Evolutionary conservation across 2,113 vertebrate genomes (phyloP).

Genomic region (Oenanthe oenanthe): DNA sequence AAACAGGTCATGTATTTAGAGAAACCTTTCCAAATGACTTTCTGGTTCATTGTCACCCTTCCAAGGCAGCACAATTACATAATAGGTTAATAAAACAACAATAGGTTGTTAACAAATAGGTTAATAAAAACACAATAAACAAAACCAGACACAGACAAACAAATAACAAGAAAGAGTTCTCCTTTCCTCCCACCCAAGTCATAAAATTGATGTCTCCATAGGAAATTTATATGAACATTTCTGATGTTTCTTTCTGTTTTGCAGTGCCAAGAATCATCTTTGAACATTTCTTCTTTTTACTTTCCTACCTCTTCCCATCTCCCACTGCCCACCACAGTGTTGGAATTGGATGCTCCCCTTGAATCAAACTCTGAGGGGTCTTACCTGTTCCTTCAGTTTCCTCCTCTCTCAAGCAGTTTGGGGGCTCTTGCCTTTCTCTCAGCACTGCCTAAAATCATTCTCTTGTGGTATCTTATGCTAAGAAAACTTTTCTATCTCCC

Average conservation of each 20-base stretch:
- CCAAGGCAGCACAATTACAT: background rate
- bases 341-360: rapidly evolving
- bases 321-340: background rate
- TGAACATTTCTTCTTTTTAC: background rate
- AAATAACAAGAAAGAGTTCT: background rate
- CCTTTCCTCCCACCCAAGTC: background rate
- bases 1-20: background rate
- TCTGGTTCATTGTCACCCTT: background rate
- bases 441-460: background rate
- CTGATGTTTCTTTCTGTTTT: background rate
- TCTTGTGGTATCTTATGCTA: background rate
- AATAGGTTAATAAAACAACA: background rate
- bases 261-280: background rate
- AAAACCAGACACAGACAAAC: background rate
- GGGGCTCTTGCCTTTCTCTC: background rate
- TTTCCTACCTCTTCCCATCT: background rate
- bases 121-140: background rate
- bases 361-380: background rate
- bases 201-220: background rate
- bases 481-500: background rate
- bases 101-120: too few species aligned
- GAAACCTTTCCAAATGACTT: background rate
- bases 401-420: background rate
- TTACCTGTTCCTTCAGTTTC: background rate
- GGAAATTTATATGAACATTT: background rate